Conservation (phyloP, 2,888 invertebrate species). For the Tricholauxania praeusta region DNA sequence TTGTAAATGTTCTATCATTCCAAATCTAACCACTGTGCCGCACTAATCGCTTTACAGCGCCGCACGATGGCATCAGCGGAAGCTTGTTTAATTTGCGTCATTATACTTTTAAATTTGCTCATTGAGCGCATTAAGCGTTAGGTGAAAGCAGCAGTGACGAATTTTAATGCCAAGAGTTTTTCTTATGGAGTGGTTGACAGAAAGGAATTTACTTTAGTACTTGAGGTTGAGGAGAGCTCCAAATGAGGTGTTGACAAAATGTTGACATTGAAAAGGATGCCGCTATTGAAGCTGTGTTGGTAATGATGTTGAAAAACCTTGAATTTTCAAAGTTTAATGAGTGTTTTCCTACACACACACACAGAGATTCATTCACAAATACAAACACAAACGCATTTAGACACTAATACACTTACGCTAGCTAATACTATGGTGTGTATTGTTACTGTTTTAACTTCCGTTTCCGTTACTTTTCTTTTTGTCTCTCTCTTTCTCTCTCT, state of each 20-base stretch:
- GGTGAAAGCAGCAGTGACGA: constrained; percentile 36
- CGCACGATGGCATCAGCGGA: neutral
- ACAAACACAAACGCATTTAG: neutral
- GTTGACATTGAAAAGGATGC: too few relatives aligned
- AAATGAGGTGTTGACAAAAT: too few relatives aligned
- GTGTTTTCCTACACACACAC: neutral
- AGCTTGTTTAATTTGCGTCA: constrained; percentile 18
- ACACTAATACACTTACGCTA: neutral
- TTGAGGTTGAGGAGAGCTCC: too few relatives aligned
- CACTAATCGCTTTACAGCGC: neutral
- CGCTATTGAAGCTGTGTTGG: too few relatives aligned
- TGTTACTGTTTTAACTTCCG: too few relatives aligned
- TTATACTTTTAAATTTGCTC: constrained; percentile 12
- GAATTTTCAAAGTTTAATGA: neutral
- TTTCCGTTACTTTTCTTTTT: neutral
- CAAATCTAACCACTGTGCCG: too few relatives aligned
- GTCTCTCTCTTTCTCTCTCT: neutral
- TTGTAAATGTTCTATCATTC: too few relatives aligned
- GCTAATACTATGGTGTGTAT: neutral
- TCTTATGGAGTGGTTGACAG: too few relatives aligned
- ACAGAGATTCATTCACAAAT: neutral
- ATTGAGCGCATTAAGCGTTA: constrained; percentile 19
- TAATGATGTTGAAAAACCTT: too few relatives aligned
- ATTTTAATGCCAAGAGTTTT: too few relatives aligned
- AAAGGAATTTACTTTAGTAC: too few relatives aligned